Evolutionary conservation across 2,113 vertebrate genomes (phyloP).

Genomic region (Pardalotus punctatus): DNA sequence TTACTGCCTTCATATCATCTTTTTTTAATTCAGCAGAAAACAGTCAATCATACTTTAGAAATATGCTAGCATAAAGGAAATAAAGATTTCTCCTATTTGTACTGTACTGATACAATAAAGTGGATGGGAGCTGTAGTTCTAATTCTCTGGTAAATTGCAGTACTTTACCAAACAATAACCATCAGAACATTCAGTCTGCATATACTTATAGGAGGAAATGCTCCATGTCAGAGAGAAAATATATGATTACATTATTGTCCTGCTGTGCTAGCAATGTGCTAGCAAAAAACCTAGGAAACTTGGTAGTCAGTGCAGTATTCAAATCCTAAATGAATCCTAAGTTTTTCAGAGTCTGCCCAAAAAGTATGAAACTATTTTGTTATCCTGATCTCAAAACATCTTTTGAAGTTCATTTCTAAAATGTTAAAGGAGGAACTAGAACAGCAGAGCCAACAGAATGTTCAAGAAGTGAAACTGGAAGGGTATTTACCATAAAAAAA

Average conservation of each 20-base stretch:
- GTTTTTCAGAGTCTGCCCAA: not conserved
- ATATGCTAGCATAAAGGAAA: not conserved
- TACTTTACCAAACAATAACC: not conserved
- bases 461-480: constrained; percentile 34
- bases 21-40: not conserved
- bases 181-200: not conserved
- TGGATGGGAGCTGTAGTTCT: not conserved
- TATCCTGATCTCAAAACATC: not conserved
- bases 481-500: not conserved
- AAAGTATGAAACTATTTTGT: not conserved
- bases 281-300: not conserved
- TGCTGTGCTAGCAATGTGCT: not conserved
- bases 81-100: not conserved
- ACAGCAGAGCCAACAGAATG: not conserved
- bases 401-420: not conserved
- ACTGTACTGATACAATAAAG: not conserved
- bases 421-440: constrained; percentile 23
- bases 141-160: not conserved
- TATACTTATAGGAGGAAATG: not conserved
- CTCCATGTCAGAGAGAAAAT: not conserved
- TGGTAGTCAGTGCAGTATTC: not conserved
- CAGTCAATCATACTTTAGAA: not conserved
- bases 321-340: not conserved
- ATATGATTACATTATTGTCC: not conserved
- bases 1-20: not conserved